Conservation (phyloP, 2,113 vertebrate genomes). For the Spea multiplicata region DNA sequence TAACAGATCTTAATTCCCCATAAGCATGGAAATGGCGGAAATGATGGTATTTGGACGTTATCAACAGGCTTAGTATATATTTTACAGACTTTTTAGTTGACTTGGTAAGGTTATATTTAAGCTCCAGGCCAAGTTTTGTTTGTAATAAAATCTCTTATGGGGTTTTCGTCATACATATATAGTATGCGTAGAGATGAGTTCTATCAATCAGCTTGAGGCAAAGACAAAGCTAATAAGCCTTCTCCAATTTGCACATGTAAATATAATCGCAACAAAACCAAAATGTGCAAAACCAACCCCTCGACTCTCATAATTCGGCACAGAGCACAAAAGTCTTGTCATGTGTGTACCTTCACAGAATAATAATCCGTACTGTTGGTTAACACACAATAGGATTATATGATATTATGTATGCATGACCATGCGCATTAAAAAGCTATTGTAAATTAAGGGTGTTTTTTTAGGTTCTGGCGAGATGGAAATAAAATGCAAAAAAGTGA, state of each 20-base stretch:
- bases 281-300: not conserved
- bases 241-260: slow-evolving; percentile 1
- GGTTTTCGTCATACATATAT: not conserved
- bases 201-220: not conserved
- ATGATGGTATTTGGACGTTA: too few species aligned
- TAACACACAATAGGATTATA: not conserved
- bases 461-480: not conserved
- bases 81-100: not conserved
- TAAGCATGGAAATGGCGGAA: too few species aligned
- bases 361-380: not conserved
- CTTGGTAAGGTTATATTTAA: not conserved
- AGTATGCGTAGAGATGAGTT: not conserved
- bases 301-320: not conserved
- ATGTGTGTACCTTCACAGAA: not conserved
- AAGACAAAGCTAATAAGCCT: not conserved
- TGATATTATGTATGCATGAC: not conserved
- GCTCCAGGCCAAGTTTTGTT: not conserved
- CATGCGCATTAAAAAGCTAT: not conserved
- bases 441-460: not conserved
- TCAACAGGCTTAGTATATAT: too few species aligned
- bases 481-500: not conserved
- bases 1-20: too few species aligned
- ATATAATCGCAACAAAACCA: not conserved
- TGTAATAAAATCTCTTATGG: not conserved
- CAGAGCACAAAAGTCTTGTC: not conserved